Base-by-base conservation (phyloP, 92 coral and sea anemone genomes). In the Umimayanthus chanpuru region DNA sequence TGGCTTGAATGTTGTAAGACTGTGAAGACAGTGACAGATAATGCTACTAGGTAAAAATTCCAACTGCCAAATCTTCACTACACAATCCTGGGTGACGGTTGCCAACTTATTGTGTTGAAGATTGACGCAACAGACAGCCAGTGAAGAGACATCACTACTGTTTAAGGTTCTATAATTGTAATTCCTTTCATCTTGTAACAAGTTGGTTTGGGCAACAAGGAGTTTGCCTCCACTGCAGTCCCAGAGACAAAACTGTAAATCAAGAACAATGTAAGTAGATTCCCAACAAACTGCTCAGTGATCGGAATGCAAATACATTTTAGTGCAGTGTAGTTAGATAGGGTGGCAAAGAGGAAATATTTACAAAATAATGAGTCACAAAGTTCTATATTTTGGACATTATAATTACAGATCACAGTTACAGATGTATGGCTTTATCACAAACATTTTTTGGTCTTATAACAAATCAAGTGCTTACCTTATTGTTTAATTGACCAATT, bases 1-100 rank as follows among this genome's bases (percentile, higher is more conserved):
- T 20, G 66, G 94, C 85, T 95, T 95, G 43, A 83, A 92, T 9
- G 98, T 95, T 49, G 93, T 93, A 64, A 95, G 88, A 70, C 93
- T 93, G 58, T 95, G 98, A 43, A 95, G 86, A 82, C 93, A 91
- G 15, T 91, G 94, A 47, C 96, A 93, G 68, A 89, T 85, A 44
- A 89, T 81, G 67, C 93, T 93, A 79, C 8, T 80, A 50, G 90
- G 89, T 40, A 56, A 87, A 74, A 95, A 89, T 39, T 90, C 96
- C 36, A 95, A 88, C 80, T 91, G 94, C 98, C 98, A 95, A 30
- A 95, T 93, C 86, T 90, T 91, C 2, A 95, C 92, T 14, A 93
- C 93, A 82, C 98, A 95, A 55, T 95, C 93, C 77, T 88, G 89
- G 30, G 98, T 95, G 7, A 95, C 98, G 64, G 98, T 93, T 9